Evolutionary conservation across 1,140 invertebrate species (phyloP).

Genomic region (Ceratoteleas bidentatus): DNA sequence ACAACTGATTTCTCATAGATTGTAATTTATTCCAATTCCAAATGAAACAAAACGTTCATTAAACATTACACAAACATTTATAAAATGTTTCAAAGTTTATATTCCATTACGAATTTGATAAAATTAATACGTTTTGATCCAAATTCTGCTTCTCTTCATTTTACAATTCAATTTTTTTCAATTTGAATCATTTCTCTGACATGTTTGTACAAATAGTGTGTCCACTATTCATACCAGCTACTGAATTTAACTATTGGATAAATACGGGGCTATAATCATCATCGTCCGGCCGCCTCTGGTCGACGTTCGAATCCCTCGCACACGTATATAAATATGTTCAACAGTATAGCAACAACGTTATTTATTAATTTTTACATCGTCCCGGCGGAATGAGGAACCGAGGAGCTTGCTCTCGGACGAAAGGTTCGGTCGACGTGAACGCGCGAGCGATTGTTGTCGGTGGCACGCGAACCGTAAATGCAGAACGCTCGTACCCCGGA

Average conservation of each 20-base stretch:
- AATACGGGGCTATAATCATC: slow-evolving; percentile 20
- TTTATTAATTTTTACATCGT: slow-evolving; percentile 52
- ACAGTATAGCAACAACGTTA: slow-evolving; percentile 53
- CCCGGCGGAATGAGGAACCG: slow-evolving; percentile 1
- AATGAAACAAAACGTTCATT: no score
- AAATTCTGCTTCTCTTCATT: no score
- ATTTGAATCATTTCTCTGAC: not conserved
- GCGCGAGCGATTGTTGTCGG: not conserved
- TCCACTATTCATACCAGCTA: not conserved
- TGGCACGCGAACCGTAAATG: slow-evolving; percentile 18
- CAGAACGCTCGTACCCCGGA: slow-evolving; percentile 29
- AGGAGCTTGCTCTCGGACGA: slow-evolving; percentile 3
- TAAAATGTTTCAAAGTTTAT: no score
- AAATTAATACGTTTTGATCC: no score
- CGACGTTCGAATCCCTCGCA: slow-evolving; percentile 18
- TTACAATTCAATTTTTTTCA: not conserved
- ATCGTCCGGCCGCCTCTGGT: not conserved
- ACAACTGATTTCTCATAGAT: no score
- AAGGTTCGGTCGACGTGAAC: not conserved
- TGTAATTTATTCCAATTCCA: no score
- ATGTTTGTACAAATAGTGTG: no score
- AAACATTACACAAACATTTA: no score
- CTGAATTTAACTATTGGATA: slow-evolving; percentile 30
- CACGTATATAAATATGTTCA: slow-evolving; percentile 60
- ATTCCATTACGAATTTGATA: no score